Conservation (phyloP, 2,888 invertebrate species). For the Sepioteuthis lessoniana region DNA sequence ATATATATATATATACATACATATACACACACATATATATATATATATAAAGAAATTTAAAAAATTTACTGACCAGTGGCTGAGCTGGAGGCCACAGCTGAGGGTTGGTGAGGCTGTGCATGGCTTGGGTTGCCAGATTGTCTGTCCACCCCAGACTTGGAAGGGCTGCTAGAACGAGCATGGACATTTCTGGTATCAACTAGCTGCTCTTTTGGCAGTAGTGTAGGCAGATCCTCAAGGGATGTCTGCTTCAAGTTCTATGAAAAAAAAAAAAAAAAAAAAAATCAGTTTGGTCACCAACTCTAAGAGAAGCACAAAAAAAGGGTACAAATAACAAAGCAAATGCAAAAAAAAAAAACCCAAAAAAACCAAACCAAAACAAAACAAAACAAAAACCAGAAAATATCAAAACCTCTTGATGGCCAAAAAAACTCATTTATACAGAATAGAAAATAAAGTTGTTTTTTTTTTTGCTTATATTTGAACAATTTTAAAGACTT, state of each 20-base stretch:
- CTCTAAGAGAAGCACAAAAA: background rate
- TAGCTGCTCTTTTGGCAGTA: constrained; percentile 57
- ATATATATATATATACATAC: too few relatives aligned
- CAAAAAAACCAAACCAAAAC: too few relatives aligned
- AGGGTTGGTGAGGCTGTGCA: constrained; percentile 39
- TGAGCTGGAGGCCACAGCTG: background rate
- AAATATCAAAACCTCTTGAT: background rate
- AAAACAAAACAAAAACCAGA: too few relatives aligned
- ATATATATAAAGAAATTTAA: background rate
- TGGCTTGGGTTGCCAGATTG: constrained; percentile 38
- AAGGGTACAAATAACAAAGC: background rate
- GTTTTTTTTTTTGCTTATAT: too few relatives aligned
- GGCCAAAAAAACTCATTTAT: too few relatives aligned
- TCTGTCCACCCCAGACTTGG: constrained; percentile 36
- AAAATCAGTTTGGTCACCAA: background rate
- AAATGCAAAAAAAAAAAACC: background rate
- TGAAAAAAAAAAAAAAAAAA: constrained; percentile 46
- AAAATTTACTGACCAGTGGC: background rate
- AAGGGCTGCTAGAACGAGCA: constrained; percentile 19
- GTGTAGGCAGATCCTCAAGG: constrained; percentile 57
- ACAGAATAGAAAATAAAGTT: too few relatives aligned
- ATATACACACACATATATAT: background rate
- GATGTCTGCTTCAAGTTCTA: constrained; percentile 54
- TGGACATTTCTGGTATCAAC: constrained; percentile 47
- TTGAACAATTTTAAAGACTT: background rate